Evolutionary conservation across 2,888 invertebrate species (phyloP), one percentile per base, ranked within the genome.

Genomic region (Drosophila nigritarsus): DNA sequence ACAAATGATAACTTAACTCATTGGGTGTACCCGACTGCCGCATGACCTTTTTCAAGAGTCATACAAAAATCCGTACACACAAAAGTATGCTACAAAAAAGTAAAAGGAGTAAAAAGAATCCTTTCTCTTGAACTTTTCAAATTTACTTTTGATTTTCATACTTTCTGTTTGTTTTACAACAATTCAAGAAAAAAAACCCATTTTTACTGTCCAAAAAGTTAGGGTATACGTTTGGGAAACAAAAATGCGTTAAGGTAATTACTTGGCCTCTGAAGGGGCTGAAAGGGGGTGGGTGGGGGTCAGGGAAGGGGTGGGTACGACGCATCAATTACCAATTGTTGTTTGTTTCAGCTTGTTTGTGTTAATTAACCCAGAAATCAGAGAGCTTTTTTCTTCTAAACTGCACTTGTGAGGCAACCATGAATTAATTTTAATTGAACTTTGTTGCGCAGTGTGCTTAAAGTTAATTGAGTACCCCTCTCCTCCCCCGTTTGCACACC

Each of bases 271-370:
- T 15, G 18, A 32, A 13, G 36, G 24, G 63, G 58, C 24, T 29
- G 13, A n/a, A 2, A n/a, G 24, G 30, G 18, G 24, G 34, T 30
- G n/a, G 7, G 1, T 18, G 34, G 20, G 45, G 40, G 18, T 34
- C 27, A n/a, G 24, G 36, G 38, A 20, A 42, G 5, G n/a, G 29
- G 32, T 34, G 45, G 32, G 27, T 24, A 61, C 56, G 50, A 64
- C 67, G 81, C 84, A 89, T 87, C 87, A 84, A 87, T 89, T 89
- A 87, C 74, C 87, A 89, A 89, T 86, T 83, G 76, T 76, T 74
- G 74, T 42, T 82, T 79, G 73, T 64, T 58, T 69, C 61, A 48
- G 50, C 49, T 71, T 78, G 55, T 24, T 36, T 54, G 54, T 54
- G 60, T 80, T 89, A 83, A 84, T 84, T 84, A 84, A 89, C 81